phyloP scores from a whole-genome alignment of 2,113 vertebrate genomes.

The Nibea coibor region DNA sequence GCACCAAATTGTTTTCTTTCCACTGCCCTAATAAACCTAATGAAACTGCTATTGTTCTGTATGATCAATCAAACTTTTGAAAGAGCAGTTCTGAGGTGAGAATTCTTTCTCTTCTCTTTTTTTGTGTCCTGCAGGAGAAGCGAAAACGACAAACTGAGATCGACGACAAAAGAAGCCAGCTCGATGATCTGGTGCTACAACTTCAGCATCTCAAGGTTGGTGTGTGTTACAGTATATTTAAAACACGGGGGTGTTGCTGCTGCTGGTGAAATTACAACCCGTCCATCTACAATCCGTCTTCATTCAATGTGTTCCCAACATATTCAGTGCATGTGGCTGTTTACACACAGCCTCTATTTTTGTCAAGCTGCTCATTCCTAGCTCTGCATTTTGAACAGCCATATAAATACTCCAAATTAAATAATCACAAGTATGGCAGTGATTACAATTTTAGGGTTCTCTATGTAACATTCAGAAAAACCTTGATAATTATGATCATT shows the following conservation, averaged over 20 bases:
- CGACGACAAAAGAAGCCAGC: slow-evolving; percentile 93
- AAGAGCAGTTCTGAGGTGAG: not conserved
- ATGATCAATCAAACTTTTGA: not conserved
- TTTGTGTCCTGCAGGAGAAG: slow-evolving; percentile 90
- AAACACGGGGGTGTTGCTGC: not conserved
- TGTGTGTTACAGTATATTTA: not conserved
- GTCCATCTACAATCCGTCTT: not conserved
- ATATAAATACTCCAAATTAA: not conserved
- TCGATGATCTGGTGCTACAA: slow-evolving; percentile 95
- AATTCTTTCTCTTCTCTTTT: not conserved
- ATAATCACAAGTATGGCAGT: not conserved
- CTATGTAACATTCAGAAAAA: too few relatives aligned
- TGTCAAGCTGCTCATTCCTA: not conserved
- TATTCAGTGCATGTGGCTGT: not conserved
- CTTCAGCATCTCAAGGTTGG: slow-evolving; percentile 96
- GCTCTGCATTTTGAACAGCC: not conserved
- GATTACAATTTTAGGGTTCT: not conserved
- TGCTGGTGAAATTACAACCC: not conserved
- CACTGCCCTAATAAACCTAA: not conserved
- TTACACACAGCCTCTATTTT: slow-evolving; percentile 18
- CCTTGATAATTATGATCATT: too few relatives aligned
- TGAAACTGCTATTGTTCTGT: not conserved
- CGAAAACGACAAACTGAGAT: slow-evolving; percentile 96
- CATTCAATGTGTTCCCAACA: slow-evolving; percentile 10
- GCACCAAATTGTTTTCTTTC: not conserved